Base-by-base conservation (phyloP, 1,140 invertebrate species). In the Leptonema lineaticorne region DNA sequence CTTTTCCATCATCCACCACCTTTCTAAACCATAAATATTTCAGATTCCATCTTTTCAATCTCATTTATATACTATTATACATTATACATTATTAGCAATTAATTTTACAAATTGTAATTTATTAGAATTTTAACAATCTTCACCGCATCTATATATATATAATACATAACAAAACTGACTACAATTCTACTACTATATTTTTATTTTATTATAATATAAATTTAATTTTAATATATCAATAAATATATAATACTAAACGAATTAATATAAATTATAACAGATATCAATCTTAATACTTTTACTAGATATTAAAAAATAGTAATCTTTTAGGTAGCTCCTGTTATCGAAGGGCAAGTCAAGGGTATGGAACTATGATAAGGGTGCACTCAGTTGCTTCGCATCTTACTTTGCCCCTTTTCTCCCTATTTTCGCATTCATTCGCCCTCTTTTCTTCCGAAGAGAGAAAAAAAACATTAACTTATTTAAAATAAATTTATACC, bases 351-450 rank as follows among this genome's bases (percentile, higher is more conserved):
- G n/a, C n/a, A n/a, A n/a, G n/a, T n/a, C n/a, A n/a, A n/a, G 20
- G 22, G 6, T 8, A 62, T 37, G 59, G 59, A 45, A 62, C 29
- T 30, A 14, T 18, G 9, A 18, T 7, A 7, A 14, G 62, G 45
- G 62, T 64, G 27, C 41, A 64, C 62, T 64, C 45, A 8, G 46
- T 64, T 64, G 45, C 62, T 64, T 64, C 59, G 45, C 45, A 62
- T 62, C 59, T 41, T 24, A 45, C 59, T 62, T 24, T 45, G n/a
- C 18, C 59, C 59, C 22, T 9, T 27, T 53, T 30, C 57, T 59
- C 59, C 37, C 59, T 41, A 33, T 45, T 62, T 62, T 62, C 62
- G 30, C 62, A 64, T 64, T 64, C 46, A 48, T 64, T 53, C 62
- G 50, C 41, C 62, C 62, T 50, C 46, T 26, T 48, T 46, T 60